phyloP scores from a whole-genome alignment of 2,797 vertebrate genomes.

The Sebastes kiyomatsui region DNA sequence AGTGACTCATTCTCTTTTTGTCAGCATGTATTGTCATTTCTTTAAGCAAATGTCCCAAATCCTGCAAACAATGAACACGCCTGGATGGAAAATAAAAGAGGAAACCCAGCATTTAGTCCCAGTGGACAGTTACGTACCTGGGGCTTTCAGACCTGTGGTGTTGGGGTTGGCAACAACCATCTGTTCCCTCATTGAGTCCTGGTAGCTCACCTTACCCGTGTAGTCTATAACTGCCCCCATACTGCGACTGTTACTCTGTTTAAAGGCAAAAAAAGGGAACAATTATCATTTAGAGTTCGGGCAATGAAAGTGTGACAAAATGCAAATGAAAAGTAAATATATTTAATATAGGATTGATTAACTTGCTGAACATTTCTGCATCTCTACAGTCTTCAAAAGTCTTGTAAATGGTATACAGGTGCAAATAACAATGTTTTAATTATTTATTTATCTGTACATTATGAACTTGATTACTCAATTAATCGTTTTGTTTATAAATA shows the following conservation, averaged over 20 bases:
- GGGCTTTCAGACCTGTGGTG: conserved; percentile 86
- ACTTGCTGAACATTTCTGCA: neutral
- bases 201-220: conserved; percentile 94
- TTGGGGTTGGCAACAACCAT: conserved; percentile 86
- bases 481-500: neutral
- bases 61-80: conserved; percentile 17
- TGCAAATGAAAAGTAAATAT: neutral
- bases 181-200: conserved; percentile 90
- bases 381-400: neutral
- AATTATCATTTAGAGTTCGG: neutral
- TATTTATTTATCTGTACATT: neutral
- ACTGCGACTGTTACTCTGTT: conserved; percentile 89
- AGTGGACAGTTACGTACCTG: conserved; percentile 81
- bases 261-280: conserved; percentile 68
- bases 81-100: conserved; percentile 21
- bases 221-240: conserved; percentile 92
- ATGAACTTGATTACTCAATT: neutral
- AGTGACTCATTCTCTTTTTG: conserved; percentile 25
- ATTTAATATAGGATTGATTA: neutral
- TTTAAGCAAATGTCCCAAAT: conserved; percentile 39
- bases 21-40: conserved; percentile 13
- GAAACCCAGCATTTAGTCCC: conserved; percentile 20
- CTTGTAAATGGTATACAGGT: neutral
- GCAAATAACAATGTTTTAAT: neutral
- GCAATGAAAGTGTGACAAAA: neutral